Percentiles rank a stretch among this genome's conserved stretches.
Evolutionary conservation across 2,888 invertebrate species (phyloP).

Genomic region (Cephus pulcher): DNA sequence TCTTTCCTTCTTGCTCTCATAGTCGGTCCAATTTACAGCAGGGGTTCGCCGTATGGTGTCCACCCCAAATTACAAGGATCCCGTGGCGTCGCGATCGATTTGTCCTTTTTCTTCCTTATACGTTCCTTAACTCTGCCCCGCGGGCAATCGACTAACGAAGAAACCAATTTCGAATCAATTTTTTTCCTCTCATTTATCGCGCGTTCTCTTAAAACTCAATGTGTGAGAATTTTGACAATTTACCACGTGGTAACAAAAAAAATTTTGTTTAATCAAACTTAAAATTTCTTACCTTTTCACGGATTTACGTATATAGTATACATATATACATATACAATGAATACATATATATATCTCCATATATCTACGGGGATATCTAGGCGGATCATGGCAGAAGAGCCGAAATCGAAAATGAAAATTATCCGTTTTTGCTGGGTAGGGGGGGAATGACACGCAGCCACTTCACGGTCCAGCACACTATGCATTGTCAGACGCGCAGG

Average conservation of each 20-base stretch:
- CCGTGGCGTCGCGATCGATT: constrained; percentile 55
- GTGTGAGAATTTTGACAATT: constrained; percentile 13
- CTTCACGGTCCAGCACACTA: constrained; percentile 1
- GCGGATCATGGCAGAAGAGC: neutral
- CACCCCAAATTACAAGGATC: constrained; percentile 40
- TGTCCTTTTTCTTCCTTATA: constrained; percentile 41
- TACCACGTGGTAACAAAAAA: neutral
- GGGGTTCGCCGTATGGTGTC: neutral
- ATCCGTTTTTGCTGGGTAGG: neutral
- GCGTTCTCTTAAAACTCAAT: neutral
- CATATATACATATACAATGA: neutral
- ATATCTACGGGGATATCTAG: neutral
- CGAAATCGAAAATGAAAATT: constrained; percentile 5
- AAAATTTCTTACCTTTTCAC: neutral
- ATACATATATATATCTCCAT: too few species aligned
- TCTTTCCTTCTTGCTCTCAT: neutral
- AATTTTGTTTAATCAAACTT: neutral
- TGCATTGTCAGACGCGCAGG: constrained; percentile 29
- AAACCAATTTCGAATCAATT: neutral
- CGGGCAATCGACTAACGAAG: constrained; percentile 35
- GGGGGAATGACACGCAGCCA: neutral
- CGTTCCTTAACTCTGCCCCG: constrained; percentile 45
- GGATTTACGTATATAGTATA: neutral
- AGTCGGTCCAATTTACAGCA: neutral
- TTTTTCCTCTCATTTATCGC: neutral